These are phyloP conservation scores for Imbricaverruca yamaguchii DNA, from an alignment of 2,888 invertebrate genomes.

Conservation along the genomic window DNA sequence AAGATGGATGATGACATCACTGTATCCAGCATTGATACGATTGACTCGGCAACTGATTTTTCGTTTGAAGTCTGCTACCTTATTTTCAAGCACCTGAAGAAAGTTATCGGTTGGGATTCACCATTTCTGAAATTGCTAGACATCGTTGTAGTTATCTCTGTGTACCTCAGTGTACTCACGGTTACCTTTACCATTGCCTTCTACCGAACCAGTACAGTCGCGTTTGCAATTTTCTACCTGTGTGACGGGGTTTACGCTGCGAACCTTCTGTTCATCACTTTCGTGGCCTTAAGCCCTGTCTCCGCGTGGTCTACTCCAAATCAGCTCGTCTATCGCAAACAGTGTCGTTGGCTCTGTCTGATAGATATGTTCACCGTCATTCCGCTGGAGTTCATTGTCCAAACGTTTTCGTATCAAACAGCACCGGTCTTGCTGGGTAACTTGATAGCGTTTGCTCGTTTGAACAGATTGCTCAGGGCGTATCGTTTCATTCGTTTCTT, in stretches of 20 bases:
- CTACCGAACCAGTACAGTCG: not conserved
- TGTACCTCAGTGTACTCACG: not conserved
- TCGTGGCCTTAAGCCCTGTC: not conserved
- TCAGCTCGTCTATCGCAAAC: not conserved
- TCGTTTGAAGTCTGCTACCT: not conserved
- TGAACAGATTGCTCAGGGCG: not conserved
- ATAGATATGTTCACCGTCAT: not conserved
- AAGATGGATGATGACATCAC: not conserved
- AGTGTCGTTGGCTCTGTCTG: not conserved
- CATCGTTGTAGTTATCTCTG: not conserved
- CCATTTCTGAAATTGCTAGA: not conserved
- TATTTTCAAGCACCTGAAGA: not conserved
- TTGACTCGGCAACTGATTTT: not conserved
- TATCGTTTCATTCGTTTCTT: not conserved
- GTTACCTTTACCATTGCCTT: not conserved
- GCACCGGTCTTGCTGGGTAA: too few species aligned
- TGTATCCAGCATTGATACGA: not conserved
- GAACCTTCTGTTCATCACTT: not conserved
- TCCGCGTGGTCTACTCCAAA: not conserved
- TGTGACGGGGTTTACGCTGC: not conserved
- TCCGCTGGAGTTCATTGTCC: not conserved
- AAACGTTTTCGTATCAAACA: too few species aligned
- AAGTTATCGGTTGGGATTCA: not conserved
- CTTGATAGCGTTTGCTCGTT: not conserved
- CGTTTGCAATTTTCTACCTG: not conserved